These are phyloP conservation scores for Polypterus senegalus DNA, from an alignment of 2,113 vertebrate species.

Conservation along the genomic window DNA sequence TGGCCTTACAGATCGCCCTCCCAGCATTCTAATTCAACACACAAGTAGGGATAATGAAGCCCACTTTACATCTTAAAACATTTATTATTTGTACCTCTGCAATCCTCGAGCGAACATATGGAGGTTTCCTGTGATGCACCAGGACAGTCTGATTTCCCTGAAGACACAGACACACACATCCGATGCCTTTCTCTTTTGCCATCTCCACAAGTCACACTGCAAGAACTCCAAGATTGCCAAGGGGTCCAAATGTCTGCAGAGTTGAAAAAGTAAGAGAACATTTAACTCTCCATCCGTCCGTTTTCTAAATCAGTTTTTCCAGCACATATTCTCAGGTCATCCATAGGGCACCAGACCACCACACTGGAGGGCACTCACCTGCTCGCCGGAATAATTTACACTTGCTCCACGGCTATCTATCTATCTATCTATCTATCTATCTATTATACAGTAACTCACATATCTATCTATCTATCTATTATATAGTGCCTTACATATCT, in stretches of 20 bases:
- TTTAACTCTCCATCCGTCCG: no score
- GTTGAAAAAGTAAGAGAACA: no score
- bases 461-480: no score
- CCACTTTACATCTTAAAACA: fast-evolving
- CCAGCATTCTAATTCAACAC: not conserved
- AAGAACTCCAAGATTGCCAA: slow-evolving; percentile 83
- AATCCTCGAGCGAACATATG: slow-evolving; percentile 77
- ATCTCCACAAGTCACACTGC: slow-evolving; percentile 81
- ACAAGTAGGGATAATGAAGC: not conserved
- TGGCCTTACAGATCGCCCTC: fast-evolving
- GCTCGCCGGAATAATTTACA: no score
- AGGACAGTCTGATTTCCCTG: slow-evolving; percentile 51
- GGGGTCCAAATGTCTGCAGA: slow-evolving; percentile 66
- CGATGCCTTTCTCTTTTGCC: slow-evolving; percentile 72
- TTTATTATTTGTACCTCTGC: slow-evolving; percentile 52
- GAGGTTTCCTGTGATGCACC: slow-evolving; percentile 68
- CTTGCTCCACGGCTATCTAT: no score
- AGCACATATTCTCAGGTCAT: no score
- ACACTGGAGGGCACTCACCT: no score
- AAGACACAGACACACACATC: slow-evolving; percentile 60
- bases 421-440: no score
- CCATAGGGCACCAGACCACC: no score
- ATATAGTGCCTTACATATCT: no score
- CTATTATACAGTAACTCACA: no score
- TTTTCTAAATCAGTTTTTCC: no score